Conservation (phyloP, 2,797 vertebrate species). For the Pantherophis vulpinus region DNA sequence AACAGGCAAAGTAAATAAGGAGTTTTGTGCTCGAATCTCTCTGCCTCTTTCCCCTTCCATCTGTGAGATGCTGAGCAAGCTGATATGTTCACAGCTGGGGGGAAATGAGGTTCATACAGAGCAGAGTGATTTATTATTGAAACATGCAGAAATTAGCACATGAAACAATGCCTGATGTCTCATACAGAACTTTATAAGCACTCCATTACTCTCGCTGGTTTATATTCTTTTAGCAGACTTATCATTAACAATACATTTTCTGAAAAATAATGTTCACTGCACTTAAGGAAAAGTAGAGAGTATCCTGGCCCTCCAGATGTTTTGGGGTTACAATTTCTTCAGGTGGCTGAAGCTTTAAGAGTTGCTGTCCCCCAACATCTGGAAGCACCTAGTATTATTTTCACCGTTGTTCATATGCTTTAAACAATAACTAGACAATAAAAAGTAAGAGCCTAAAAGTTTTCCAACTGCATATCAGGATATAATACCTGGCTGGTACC, state of each 20-base stretch:
- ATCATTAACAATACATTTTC: neutral
- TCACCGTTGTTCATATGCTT: neutral
- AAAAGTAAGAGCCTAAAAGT: neutral
- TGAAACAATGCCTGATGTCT: slow-evolving; percentile 3
- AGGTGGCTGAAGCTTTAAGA: neutral
- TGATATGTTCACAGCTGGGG: slow-evolving; percentile 13
- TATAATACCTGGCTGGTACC: neutral
- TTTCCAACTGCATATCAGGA: neutral
- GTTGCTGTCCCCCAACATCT: neutral
- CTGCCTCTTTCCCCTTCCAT: slow-evolving; percentile 5
- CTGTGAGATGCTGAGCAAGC: slow-evolving; percentile 15
- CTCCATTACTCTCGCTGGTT: neutral
- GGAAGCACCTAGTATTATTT: neutral
- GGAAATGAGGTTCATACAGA: slow-evolving; percentile 17
- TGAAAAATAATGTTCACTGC: neutral
- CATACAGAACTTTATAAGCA: neutral
- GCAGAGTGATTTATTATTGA: slow-evolving; percentile 31
- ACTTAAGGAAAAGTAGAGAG: neutral
- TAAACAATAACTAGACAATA: neutral
- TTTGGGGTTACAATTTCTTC: neutral
- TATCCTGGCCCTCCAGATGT: neutral
- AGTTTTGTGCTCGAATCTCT: slow-evolving; percentile 33
- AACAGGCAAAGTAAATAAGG: neutral
- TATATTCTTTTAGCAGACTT: neutral
- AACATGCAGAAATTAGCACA: slow-evolving; percentile 30